A percentile compares a stretch with the other conserved stretches of the same genome.
Evolutionary conservation across 2,113 vertebrate genomes (phyloP).

Genomic region (Mus spicilegus): DNA sequence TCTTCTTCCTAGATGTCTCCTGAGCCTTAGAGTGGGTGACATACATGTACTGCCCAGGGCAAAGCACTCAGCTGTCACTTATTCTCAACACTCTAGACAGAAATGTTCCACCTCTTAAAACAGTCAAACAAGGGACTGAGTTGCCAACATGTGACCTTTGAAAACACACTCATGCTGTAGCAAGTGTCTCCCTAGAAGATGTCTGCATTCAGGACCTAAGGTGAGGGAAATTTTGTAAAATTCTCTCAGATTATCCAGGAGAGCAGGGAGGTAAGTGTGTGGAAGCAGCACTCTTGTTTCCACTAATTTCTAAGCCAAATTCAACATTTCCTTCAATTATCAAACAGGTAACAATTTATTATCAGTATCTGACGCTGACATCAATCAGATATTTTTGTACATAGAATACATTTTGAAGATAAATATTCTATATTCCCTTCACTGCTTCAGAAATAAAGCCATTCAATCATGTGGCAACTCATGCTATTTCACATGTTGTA

Average conservation of each 20-base stretch:
- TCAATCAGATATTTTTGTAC: neutral
- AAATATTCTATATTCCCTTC: neutral
- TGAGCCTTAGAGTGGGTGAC: too few relatives aligned
- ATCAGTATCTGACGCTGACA: neutral
- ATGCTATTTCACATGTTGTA: neutral
- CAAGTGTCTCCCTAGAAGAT: neutral
- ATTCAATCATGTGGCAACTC: neutral
- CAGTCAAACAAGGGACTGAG: neutral
- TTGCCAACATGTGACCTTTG: neutral
- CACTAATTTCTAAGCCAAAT: neutral
- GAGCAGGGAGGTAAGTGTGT: neutral
- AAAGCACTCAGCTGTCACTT: neutral
- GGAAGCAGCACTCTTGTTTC: neutral
- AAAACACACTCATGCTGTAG: neutral
- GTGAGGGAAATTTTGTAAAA: neutral
- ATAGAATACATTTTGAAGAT: neutral
- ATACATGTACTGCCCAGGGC: neutral
- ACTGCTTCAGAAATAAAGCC: conserved; percentile 1
- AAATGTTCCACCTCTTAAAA: neutral
- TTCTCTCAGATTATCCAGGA: neutral
- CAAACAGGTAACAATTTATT: neutral
- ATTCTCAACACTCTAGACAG: neutral
- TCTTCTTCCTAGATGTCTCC: neutral
- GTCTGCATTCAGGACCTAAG: neutral
- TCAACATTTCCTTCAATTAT: neutral